Evolutionary conservation across 1,140 invertebrate species (phyloP).

Genomic region (Camponotus vicinus): DNA sequence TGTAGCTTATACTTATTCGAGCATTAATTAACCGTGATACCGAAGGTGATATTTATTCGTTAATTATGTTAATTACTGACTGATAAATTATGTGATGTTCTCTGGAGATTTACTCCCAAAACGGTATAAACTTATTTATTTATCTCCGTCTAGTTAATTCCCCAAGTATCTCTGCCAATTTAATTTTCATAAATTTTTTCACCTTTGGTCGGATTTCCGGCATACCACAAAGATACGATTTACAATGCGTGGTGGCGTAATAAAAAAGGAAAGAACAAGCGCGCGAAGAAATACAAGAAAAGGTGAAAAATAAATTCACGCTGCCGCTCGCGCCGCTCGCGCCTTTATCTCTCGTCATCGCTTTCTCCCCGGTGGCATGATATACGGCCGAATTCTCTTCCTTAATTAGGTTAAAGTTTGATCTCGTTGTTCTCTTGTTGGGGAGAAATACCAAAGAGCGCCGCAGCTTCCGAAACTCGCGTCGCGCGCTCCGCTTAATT

Average conservation of each 20-base stretch:
- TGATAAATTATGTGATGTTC: background rate
- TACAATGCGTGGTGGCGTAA: background rate
- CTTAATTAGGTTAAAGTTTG: slow-evolving; percentile 78
- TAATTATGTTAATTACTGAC: slow-evolving; percentile 23
- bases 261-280: background rate
- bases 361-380: slow-evolving; percentile 76
- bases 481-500: slow-evolving; percentile 47
- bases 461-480: slow-evolving; percentile 59
- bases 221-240: slow-evolving; percentile 35
- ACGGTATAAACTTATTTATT: background rate
- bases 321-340: slow-evolving; percentile 62
- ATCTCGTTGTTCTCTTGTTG: slow-evolving; percentile 36
- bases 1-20: background rate
- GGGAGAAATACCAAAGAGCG: slow-evolving; percentile 5
- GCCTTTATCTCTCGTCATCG: slow-evolving; percentile 77
- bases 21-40: background rate
- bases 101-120: background rate
- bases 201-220: background rate
- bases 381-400: slow-evolving; percentile 75
- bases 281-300: slow-evolving; percentile 14
- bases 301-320: slow-evolving; percentile 65
- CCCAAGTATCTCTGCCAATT: slow-evolving; percentile 30
- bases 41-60: background rate
- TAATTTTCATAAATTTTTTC: slow-evolving; percentile 20
- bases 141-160: slow-evolving; percentile 2